A percentile compares a stretch with the other conserved stretches of the same genome.
Evolutionary conservation across 2,888 invertebrate genomes (phyloP).

Genomic region (Arctia plantaginis): DNA sequence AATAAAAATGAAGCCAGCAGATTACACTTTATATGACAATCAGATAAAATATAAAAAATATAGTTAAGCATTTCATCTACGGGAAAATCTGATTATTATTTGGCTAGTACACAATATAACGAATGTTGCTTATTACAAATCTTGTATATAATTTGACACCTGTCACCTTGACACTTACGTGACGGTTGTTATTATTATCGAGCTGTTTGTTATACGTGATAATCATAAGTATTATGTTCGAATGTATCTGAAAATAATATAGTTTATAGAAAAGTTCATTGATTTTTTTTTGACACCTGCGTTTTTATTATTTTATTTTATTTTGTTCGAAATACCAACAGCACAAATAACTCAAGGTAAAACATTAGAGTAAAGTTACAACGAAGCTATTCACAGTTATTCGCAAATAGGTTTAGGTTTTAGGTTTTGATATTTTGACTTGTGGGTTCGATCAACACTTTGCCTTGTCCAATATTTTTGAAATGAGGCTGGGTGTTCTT

Average conservation of each 20-base stretch:
- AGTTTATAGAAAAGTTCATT: not conserved
- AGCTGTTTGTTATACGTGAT: not conserved
- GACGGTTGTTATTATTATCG: not conserved
- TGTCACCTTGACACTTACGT: conserved; percentile 31
- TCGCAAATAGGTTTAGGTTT: too few species aligned
- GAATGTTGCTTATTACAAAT: not conserved
- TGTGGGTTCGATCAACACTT: too few species aligned
- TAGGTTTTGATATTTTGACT: too few species aligned
- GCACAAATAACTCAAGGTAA: too few species aligned
- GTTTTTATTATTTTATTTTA: too few species aligned
- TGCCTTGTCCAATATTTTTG: too few species aligned
- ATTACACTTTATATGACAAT: not conserved
- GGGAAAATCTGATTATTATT: not conserved
- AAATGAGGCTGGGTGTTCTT: too few species aligned
- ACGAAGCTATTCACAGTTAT: too few species aligned
- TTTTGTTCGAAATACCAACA: too few species aligned
- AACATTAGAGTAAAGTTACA: too few species aligned
- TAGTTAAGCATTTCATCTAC: not conserved
- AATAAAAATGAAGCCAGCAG: not conserved
- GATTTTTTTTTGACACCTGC: not conserved
- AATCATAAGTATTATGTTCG: not conserved
- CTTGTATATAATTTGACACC: conserved; percentile 31
- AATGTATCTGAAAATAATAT: not conserved
- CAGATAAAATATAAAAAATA: not conserved
- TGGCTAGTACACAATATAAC: not conserved